phyloP scores from a whole-genome alignment of 2,888 invertebrate genomes.

The Epistrophe grossulariae region DNA sequence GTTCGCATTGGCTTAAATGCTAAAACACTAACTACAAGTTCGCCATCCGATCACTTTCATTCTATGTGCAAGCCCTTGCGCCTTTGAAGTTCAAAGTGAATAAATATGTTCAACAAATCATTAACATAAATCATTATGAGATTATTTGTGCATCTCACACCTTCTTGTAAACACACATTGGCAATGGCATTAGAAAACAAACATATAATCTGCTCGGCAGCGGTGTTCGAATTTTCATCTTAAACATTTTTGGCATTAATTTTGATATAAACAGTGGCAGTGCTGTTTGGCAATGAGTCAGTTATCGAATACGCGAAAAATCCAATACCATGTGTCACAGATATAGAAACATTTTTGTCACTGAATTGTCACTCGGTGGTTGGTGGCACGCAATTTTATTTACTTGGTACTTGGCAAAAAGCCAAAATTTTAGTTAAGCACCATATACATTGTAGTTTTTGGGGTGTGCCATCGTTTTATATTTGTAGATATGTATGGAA shows the following conservation, averaged over 20 bases:
- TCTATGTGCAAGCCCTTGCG: constrained; percentile 36
- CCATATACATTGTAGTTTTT: constrained; percentile 28
- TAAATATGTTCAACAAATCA: constrained; percentile 58
- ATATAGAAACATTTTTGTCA: constrained; percentile 36
- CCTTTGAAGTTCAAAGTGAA: constrained; percentile 67
- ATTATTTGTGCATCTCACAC: constrained; percentile 18
- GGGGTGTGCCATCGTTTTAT: constrained; percentile 41
- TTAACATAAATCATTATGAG: constrained; percentile 52
- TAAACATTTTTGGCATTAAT: background rate
- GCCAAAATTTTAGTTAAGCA: constrained; percentile 23
- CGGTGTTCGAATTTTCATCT: background rate
- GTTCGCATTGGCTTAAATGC: no score
- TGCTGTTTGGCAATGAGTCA: constrained; percentile 27
- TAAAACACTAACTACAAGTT: background rate
- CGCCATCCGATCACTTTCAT: background rate
- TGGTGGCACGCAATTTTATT: constrained; percentile 16
- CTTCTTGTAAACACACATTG: constrained; percentile 18
- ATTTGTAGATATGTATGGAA: constrained; percentile 17
- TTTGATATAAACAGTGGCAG: background rate
- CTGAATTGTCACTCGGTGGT: constrained; percentile 41
- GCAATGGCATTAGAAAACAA: background rate
- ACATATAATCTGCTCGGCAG: background rate
- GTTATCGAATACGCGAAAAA: constrained; percentile 21
- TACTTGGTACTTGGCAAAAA: constrained; percentile 41
- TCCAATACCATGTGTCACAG: constrained; percentile 43